Percentiles rank a stretch among this genome's conserved stretches.
Evolutionary conservation across 1,140 invertebrate genomes (phyloP).

Genomic region (Aphaenogaster floridana): DNA sequence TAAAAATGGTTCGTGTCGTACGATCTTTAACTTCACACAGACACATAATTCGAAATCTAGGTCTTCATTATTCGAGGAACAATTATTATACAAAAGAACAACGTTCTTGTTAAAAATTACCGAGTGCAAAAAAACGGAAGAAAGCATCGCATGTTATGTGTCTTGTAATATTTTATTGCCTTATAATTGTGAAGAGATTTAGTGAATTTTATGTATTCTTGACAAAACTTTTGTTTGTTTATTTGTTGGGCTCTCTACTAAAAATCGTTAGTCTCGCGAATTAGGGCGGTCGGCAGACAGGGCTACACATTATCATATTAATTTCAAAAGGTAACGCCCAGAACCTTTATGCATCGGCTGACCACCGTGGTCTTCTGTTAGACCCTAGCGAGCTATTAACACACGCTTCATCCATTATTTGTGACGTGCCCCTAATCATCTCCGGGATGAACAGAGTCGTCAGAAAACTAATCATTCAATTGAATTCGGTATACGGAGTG

Average conservation of each 20-base stretch:
- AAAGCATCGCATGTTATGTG: neutral
- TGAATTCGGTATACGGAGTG: conserved; percentile 21
- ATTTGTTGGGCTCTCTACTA: no score
- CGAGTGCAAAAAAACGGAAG: neutral
- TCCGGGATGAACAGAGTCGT: conserved; percentile 3
- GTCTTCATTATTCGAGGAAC: neutral
- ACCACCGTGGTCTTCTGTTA: neutral
- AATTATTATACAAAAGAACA: neutral
- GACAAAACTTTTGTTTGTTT: neutral
- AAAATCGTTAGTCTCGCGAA: conserved; percentile 3
- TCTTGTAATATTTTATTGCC: neutral
- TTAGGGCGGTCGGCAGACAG: neutral
- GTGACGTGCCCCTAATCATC: conserved; percentile 45
- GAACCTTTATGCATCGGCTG: neutral
- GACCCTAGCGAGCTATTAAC: conserved; percentile 3
- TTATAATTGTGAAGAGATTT: neutral
- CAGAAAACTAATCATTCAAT: conserved; percentile 24
- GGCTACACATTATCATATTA: neutral
- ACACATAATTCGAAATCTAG: neutral
- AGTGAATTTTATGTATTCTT: neutral
- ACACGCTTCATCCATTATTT: conserved; percentile 26
- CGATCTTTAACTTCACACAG: neutral
- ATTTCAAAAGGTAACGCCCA: conserved; percentile 19
- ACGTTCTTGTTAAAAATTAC: neutral
- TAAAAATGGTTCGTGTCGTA: neutral